Evolutionary conservation across 2,113 vertebrate species (phyloP), one percentile per base, ranked within the genome.

Genomic region (Nibea albiflora): DNA sequence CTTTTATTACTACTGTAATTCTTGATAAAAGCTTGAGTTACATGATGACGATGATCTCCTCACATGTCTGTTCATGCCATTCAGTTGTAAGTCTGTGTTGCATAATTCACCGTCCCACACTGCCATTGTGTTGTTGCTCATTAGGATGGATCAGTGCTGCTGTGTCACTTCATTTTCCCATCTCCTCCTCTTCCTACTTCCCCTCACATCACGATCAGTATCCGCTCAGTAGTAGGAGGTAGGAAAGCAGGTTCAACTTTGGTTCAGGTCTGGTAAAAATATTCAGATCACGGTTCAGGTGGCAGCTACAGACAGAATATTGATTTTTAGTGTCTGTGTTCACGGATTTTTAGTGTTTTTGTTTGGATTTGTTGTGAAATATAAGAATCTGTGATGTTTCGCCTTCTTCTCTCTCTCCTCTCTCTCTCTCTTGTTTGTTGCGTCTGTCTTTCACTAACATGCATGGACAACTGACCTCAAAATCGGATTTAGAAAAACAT

Each of bases 21-120:
- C 11, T 35, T 49, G 20, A 10, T 54, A 64, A 58, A 73, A 7
- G 1, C 26, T 67, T 47, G 61, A 66, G 42, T 65, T 76, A 69
- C 22, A 52, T 10, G 50, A 47, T 35, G 11, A 39, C 60, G 56
- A 54, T n/a, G 60, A 71, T 62, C 71, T 60, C 20, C 47, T 16
- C 24, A 50, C 62, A 12, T 80, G 62, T 72, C 68, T 14, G 19
- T 65, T 81, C 28, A 39, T 39, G 35, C 35, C 35, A 39, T 39
- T 39, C 35, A 24, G 57, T 61, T 69, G 62, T 64, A 46, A 35
- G 76, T 54, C 66, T 19, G 28, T 62, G 74, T 84, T 88, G 62
- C 85, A 81, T 88, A 68, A 88, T 76, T 85, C 80, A 64, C 49
- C 77, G 54, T 57, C 31, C 49, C 10, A 5, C 47, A 19, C 47